These are phyloP conservation scores for Parus major DNA, from an alignment of 2,113 vertebrate genomes.

Conservation along the genomic window DNA sequence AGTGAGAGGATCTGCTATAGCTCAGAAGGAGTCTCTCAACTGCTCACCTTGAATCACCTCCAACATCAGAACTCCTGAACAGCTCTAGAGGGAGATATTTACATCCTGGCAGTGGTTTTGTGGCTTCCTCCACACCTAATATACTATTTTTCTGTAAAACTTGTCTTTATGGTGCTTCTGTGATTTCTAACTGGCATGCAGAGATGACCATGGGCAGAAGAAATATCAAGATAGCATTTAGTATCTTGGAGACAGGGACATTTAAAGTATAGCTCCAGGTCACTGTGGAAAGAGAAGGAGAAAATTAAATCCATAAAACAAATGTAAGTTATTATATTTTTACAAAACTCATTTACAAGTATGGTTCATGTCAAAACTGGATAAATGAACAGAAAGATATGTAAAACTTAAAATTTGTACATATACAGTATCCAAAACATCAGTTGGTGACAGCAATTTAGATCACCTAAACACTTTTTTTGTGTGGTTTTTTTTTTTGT, in stretches of 20 bases:
- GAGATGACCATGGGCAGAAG: neutral
- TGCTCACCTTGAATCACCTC: neutral
- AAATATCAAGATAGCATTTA: neutral
- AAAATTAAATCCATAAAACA: neutral
- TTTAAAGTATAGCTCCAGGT: neutral
- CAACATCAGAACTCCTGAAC: neutral
- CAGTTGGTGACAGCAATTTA: neutral
- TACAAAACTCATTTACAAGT: neutral
- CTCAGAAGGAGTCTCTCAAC: neutral
- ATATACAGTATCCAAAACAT: neutral
- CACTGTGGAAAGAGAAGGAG: neutral
- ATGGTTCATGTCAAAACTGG: neutral
- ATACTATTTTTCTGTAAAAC: neutral
- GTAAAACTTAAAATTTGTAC: neutral
- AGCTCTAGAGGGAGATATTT: neutral
- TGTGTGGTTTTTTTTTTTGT: rapidly evolving
- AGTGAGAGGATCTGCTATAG: neutral
- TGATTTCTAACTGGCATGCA: neutral
- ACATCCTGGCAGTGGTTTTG: neutral
- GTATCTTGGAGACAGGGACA: neutral
- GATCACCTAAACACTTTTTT: rapidly evolving
- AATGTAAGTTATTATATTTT: neutral
- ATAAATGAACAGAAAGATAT: neutral
- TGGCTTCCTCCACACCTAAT: neutral
- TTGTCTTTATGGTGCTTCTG: neutral